Percentiles rank a stretch among this genome's conserved stretches.
Evolutionary conservation across 2,888 invertebrate genomes (phyloP).

Genomic region (Bembecia ichneumoniformis): DNA sequence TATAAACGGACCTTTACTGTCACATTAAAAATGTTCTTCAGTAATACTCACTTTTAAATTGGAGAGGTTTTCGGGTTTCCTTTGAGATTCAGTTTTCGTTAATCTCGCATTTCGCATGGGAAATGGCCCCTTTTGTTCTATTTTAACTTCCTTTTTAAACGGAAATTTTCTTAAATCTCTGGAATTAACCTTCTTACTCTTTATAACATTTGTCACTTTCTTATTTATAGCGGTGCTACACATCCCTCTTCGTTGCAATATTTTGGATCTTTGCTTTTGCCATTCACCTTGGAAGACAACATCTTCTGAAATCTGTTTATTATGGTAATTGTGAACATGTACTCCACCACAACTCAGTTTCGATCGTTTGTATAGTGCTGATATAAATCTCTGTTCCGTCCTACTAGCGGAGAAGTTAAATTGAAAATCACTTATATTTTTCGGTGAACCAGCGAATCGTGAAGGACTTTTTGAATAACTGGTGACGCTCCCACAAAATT

Average conservation of each 20-base stretch:
- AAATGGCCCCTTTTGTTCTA: conserved; percentile 4
- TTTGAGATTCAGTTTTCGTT: conserved; percentile 10
- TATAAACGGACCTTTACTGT: no score
- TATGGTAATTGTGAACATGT: conserved; percentile 52
- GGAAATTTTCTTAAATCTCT: conserved; percentile 1
- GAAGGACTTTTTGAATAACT: conserved; percentile 11
- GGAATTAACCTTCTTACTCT: conserved; percentile 16
- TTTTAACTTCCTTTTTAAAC: not conserved
- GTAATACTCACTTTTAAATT: no score
- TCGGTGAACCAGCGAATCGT: conserved; percentile 8
- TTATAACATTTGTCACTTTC: conserved; percentile 1
- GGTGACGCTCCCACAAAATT: conserved; percentile 17
- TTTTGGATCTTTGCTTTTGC: conserved; percentile 26
- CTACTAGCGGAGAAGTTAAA: conserved; percentile 15
- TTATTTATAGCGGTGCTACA: conserved; percentile 9
- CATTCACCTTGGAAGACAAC: conserved; percentile 58
- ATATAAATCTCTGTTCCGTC: conserved; percentile 10
- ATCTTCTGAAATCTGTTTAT: conserved; percentile 43
- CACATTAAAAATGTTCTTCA: no score
- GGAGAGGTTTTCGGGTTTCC: not conserved
- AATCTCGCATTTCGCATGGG: conserved; percentile 5
- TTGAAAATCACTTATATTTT: conserved; percentile 18
- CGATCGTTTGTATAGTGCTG: conserved; percentile 18
- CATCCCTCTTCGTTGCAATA: conserved; percentile 18
- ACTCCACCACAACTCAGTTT: conserved; percentile 45